Percentiles rank a stretch among this genome's conserved stretches.
Evolutionary conservation across 2,113 vertebrate species (phyloP).

Genomic region (Parus major): DNA sequence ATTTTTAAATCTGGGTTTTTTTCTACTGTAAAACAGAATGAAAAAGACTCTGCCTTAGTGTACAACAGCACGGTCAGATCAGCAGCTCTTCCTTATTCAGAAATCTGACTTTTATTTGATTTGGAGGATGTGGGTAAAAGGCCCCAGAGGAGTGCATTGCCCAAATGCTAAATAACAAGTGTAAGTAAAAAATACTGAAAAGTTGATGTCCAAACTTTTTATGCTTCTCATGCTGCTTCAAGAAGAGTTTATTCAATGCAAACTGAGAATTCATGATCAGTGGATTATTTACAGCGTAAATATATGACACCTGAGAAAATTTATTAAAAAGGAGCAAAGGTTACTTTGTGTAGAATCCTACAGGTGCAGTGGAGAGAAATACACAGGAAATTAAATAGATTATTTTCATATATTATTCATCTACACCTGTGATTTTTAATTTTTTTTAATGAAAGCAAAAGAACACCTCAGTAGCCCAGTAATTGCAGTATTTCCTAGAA

Average conservation of each 20-base stretch:
- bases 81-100: not conserved
- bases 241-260: not conserved
- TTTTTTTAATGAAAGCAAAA: not conserved
- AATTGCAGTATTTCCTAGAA: not conserved
- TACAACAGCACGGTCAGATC: not conserved
- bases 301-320: not conserved
- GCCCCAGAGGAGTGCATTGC: not conserved
- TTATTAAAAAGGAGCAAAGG: not conserved
- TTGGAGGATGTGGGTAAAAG: not conserved
- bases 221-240: not conserved
- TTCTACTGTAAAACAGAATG: not conserved
- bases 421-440: not conserved
- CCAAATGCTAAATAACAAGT: not conserved
- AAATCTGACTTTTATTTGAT: not conserved
- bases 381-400: not conserved
- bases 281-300: not conserved
- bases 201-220: not conserved
- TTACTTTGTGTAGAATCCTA: not conserved
- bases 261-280: not conserved
- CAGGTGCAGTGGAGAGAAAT: not conserved
- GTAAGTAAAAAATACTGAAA: not conserved
- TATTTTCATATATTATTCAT: not conserved
- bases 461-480: not conserved
- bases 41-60: not conserved
- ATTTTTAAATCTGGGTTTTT: not conserved